These are phyloP conservation scores for Ophthalmotilapia sp. DNA, from an alignment of 2,113 vertebrate species.

Conservation along the genomic window DNA sequence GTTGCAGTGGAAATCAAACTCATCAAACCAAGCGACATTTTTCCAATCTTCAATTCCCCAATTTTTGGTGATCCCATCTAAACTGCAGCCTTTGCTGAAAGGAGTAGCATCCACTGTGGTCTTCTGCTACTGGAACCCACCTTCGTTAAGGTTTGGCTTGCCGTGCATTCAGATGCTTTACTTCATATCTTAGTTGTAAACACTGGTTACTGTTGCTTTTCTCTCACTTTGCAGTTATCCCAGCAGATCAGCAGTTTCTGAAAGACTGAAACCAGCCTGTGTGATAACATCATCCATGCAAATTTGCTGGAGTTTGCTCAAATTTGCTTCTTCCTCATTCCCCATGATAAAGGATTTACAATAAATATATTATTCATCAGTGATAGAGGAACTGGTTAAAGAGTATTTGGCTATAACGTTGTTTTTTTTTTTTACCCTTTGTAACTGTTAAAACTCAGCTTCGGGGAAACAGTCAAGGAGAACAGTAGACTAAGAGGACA, in stretches of 20 bases:
- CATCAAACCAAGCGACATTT: not conserved
- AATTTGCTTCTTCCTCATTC: not conserved
- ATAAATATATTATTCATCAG: not conserved
- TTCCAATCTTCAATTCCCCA: not conserved
- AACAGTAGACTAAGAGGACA: not conserved
- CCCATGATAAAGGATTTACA: not conserved
- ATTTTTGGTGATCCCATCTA: not conserved
- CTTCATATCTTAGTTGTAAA: not conserved
- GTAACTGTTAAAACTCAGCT: not conserved
- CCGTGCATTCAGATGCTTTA: not conserved
- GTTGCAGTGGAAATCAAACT: not conserved
- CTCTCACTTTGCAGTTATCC: not conserved
- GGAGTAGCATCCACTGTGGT: not conserved
- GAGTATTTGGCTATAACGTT: not conserved
- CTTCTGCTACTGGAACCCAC: not conserved
- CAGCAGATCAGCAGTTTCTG: not conserved
- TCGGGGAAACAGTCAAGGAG: not conserved
- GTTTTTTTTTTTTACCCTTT: not conserved
- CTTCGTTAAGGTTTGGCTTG: not conserved
- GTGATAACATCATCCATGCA: not conserved
- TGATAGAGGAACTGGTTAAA: not conserved
- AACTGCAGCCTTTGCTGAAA: not conserved
- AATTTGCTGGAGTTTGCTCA: not conserved
- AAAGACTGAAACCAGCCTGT: not conserved
- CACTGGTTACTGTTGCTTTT: not conserved